These are phyloP conservation scores for Lanius collurio DNA, from an alignment of 2,113 vertebrate genomes.

Conservation along the genomic window DNA sequence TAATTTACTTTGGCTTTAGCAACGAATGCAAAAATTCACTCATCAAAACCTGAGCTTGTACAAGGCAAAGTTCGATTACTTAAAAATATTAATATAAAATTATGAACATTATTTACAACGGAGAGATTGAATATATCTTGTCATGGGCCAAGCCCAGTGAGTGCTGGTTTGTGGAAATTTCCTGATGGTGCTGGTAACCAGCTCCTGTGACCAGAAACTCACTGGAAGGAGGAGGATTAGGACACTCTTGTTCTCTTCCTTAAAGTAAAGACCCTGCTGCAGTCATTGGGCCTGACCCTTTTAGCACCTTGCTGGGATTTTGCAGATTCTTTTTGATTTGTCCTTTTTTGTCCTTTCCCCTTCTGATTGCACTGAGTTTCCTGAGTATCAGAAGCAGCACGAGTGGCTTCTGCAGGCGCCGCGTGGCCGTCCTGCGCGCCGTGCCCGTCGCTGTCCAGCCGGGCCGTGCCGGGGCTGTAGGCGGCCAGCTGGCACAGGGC, in stretches of 20 bases:
- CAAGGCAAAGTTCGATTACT: conserved; percentile 22
- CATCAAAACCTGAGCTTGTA: conserved; percentile 45
- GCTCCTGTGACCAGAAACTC: neutral
- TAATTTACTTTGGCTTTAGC: neutral
- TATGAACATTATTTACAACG: conserved; percentile 63
- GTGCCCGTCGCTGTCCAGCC: conserved; percentile 9
- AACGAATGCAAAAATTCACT: conserved; percentile 36
- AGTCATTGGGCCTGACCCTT: conserved; percentile 69
- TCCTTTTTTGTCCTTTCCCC: conserved; percentile 78
- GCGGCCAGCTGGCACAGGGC: conserved; percentile 92
- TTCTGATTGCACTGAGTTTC: conserved; percentile 49
- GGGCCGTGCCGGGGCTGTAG: conserved; percentile 69
- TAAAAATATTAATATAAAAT: conserved; percentile 64
- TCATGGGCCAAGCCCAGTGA: neutral
- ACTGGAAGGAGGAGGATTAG: conserved; percentile 19
- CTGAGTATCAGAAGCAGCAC: neutral
- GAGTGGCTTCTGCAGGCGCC: neutral
- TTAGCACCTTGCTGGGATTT: conserved; percentile 76
- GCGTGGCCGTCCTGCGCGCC: neutral
- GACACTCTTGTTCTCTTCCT: conserved; percentile 83
- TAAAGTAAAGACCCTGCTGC: conserved; percentile 74
- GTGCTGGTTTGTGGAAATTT: neutral
- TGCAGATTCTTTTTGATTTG: conserved; percentile 63
- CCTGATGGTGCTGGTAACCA: neutral
- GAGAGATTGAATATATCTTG: neutral